Conservation (phyloP, 2,888 invertebrate genomes). For the Hemistola chrysoprasaria region DNA sequence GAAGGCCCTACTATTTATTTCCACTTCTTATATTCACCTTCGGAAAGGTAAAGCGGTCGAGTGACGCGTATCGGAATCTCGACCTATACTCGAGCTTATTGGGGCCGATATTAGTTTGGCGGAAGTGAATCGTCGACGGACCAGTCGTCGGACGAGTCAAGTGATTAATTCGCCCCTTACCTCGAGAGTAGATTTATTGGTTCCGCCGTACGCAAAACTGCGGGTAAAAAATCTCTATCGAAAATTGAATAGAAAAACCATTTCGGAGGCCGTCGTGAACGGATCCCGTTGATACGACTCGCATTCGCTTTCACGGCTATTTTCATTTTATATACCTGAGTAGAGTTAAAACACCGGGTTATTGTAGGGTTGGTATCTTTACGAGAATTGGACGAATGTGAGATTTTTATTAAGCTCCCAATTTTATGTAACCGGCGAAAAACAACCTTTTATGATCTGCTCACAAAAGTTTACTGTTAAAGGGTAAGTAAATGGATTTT, state of each 20-base stretch:
- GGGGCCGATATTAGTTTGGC: slow-evolving; percentile 47
- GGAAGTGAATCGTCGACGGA: slow-evolving; percentile 47
- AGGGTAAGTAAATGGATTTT: no score
- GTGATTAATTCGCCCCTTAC: slow-evolving; percentile 81
- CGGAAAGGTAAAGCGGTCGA: slow-evolving; percentile 51
- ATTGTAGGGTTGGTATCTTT: slow-evolving; percentile 27
- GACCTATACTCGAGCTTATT: slow-evolving; percentile 38
- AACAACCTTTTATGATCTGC: slow-evolving; percentile 14
- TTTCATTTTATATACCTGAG: slow-evolving; percentile 65
- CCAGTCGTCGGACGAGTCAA: slow-evolving; percentile 66
- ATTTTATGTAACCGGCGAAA: slow-evolving; percentile 18
- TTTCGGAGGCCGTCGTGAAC: slow-evolving; percentile 63
- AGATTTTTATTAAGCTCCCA: slow-evolving; percentile 17
- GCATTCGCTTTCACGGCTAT: slow-evolving; percentile 65
- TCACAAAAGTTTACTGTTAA: slow-evolving; percentile 3
- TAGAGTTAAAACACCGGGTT: slow-evolving; percentile 44
- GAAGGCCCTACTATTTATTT: slow-evolving; percentile 73
- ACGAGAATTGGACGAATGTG: slow-evolving; percentile 15
- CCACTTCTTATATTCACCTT: slow-evolving; percentile 79
- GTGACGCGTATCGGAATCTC: slow-evolving; percentile 37
- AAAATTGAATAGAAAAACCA: slow-evolving; percentile 82
- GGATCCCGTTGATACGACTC: slow-evolving; percentile 67
- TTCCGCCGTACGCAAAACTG: slow-evolving; percentile 81
- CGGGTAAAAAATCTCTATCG: slow-evolving; percentile 81
- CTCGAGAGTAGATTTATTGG: slow-evolving; percentile 80